Conservation (phyloP, 2,888 invertebrate species). For the Lampropteryx suffumata region DNA sequence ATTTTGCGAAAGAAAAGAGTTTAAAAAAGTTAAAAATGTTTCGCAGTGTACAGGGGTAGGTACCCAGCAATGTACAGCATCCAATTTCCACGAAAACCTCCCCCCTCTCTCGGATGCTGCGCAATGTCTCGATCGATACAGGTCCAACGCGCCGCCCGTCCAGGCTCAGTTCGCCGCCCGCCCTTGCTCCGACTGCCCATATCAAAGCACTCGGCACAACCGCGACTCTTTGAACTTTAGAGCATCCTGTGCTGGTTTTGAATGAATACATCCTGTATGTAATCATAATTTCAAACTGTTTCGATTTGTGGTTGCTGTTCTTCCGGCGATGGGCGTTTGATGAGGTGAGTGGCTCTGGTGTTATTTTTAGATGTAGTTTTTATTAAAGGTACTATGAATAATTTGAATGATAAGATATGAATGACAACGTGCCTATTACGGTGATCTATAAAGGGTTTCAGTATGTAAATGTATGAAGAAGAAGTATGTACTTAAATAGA, state of each 20-base stretch:
- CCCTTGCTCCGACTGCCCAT: slow-evolving; percentile 9
- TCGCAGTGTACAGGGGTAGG: no score
- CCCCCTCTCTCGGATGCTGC: slow-evolving; percentile 60
- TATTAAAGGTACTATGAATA: no score
- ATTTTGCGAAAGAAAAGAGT: no score
- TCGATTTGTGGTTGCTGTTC: slow-evolving; percentile 43
- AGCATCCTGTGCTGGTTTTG: slow-evolving; percentile 6
- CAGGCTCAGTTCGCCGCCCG: slow-evolving; percentile 51
- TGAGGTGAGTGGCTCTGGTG: slow-evolving; percentile 59
- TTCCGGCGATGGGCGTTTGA: slow-evolving; percentile 58
- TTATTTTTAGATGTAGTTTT: neutral
- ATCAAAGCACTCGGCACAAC: neutral
- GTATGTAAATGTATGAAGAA: no score
- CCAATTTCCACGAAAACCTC: slow-evolving; percentile 21
- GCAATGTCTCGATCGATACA: slow-evolving; percentile 66
- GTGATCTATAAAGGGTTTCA: no score
- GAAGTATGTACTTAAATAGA: no score
- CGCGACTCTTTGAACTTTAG: slow-evolving; percentile 3
- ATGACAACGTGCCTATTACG: no score
- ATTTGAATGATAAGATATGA: no score
- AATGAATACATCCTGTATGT: no score
- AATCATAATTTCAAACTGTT: no score
- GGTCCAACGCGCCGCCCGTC: slow-evolving; percentile 41
- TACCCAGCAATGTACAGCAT: slow-evolving; percentile 43
- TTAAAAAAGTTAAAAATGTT: no score